phyloP scores from a whole-genome alignment of 2,888 invertebrate genomes.

The Hydraecia micacea region DNA sequence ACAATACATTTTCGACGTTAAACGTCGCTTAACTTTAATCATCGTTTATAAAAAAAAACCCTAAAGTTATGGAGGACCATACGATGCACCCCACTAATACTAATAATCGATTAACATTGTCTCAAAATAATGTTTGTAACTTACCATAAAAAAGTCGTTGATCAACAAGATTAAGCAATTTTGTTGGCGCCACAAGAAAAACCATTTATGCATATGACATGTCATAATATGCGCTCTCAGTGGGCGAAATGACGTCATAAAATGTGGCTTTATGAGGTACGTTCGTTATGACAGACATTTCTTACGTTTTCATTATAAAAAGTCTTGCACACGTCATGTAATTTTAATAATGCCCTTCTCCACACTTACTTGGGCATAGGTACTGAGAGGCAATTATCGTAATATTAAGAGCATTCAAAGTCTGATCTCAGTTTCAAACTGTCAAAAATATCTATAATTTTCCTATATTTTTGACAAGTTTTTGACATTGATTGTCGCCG shows the following conservation, averaged over 20 bases:
- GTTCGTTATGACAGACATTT: conserved; percentile 14
- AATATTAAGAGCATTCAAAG: no score
- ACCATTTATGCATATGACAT: conserved; percentile 30
- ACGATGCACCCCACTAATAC: neutral
- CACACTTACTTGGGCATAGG: neutral
- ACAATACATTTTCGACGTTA: neutral
- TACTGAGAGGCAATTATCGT: neutral
- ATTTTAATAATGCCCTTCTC: neutral
- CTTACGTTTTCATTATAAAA: conserved; percentile 15
- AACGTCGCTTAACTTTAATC: neutral
- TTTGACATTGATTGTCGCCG: no score
- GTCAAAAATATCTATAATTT: no score
- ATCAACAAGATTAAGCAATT: conserved; percentile 25
- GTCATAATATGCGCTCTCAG: conserved; percentile 38
- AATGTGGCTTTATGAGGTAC: conserved; percentile 21
- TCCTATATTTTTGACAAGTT: no score
- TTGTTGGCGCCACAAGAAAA: conserved; percentile 18
- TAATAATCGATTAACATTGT: neutral
- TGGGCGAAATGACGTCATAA: conserved; percentile 36
- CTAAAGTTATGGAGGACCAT: neutral
- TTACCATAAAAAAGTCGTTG: neutral
- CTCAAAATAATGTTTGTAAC: neutral
- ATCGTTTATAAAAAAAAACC: neutral
- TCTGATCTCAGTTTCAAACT: no score
- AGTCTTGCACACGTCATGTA: neutral